Evolutionary conservation across 2,797 vertebrate genomes (phyloP).

Genomic region (Sebastiscus albofasciatus): DNA sequence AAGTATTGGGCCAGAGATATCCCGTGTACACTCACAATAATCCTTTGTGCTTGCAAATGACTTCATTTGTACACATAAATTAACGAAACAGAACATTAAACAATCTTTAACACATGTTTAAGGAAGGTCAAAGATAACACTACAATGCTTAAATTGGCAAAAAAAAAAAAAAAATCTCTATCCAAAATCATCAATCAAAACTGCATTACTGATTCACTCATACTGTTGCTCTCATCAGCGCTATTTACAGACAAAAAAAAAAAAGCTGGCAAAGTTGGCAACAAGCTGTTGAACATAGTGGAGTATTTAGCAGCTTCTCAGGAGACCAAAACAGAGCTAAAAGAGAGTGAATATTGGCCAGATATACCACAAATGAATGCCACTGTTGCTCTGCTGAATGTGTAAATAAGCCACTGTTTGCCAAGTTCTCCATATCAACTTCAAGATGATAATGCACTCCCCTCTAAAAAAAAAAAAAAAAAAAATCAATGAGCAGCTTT

Average conservation of each 20-base stretch:
- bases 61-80: background rate
- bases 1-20: background rate
- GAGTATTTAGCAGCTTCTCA: background rate
- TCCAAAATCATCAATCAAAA: too few species aligned
- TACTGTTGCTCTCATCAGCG: too few species aligned
- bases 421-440: background rate
- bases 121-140: background rate
- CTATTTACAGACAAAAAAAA: too few species aligned
- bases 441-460: too few species aligned
- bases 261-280: background rate
- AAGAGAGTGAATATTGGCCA: background rate
- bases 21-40: background rate
- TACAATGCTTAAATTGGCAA: background rate
- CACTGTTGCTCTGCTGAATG: background rate
- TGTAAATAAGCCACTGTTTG: background rate
- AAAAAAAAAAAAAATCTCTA: background rate
- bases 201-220: too few species aligned
- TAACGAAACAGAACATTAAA: background rate
- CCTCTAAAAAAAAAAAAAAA: background rate
- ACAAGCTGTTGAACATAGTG: background rate
- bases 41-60: rapidly evolving
- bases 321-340: background rate
- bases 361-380: background rate
- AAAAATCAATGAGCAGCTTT: background rate
- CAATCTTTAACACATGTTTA: background rate